Evolutionary conservation across 2,888 invertebrate species (phyloP), one percentile per base, ranked within the genome.

Genomic region (Plagodis pulveraria): DNA sequence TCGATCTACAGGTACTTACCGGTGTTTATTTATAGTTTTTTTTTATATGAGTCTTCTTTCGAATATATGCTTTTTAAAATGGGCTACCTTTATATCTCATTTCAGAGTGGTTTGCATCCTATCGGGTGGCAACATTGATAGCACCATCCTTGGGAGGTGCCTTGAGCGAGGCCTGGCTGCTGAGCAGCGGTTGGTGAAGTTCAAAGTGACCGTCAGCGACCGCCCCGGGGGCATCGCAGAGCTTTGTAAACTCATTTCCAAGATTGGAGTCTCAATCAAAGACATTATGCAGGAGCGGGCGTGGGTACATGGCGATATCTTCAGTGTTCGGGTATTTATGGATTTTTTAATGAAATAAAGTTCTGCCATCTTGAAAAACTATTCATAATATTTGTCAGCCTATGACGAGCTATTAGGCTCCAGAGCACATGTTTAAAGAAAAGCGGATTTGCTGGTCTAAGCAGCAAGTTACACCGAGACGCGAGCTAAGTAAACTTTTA

Each of bases 221-320:
- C 93, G 97, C 63, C 98, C 98, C 0, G 98, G 98, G 6, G 98
- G 97, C 12, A 97, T 98, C 64, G 95, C 97, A 0, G 98, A 98
- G 76, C 92, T 98, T 6, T 97, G 97, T 77, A 94, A 94, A 74
- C 87, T 96, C 43, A 93, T 98, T 53, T 94, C 96, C 0, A 94
- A 94, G 1, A 93, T 96, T 36, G 98, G 98, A 0, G 98, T 98
- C 10, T 96, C 96, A 42, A 97, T 99, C 66, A 99, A 99, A 85
- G 99, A 99, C 79, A 98, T 99, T 60, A 96, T 98, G 87, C 99
- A 99, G 83, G 99, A 99, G 81, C 94, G 99, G 55, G 98, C 99
- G 2, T 99, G 98, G 98, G 95, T 99, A 10, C 95, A 95, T 60
- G 95, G 96, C 1, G 98, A 99, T 81, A 96, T 99, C 49, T 98